Conservation (phyloP, 2,113 vertebrate genomes). For the Odocoileus hemionus region DNA sequence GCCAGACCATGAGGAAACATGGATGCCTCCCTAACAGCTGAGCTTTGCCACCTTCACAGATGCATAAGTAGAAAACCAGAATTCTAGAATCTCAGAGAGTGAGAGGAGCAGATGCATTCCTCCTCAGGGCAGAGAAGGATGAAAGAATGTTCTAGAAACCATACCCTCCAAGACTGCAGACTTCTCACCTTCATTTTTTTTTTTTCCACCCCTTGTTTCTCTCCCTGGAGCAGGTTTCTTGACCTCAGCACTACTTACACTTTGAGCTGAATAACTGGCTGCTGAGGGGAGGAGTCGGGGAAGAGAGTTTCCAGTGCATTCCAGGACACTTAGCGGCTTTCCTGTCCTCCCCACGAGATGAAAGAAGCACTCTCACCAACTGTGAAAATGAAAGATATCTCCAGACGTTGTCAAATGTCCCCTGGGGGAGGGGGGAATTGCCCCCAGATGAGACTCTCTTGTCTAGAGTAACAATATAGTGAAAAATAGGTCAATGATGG, state of each 20-base stretch:
- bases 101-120: neutral
- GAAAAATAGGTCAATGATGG: neutral
- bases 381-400: neutral
- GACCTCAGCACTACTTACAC: neutral
- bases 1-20: neutral
- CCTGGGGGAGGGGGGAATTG: accelerated
- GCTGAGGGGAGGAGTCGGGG: accelerated
- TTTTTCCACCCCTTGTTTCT: too few relatives aligned
- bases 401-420: too few relatives aligned
- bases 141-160: neutral
- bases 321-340: too few relatives aligned
- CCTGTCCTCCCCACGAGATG: accelerated
- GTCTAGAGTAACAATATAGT: neutral
- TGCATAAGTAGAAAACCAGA: neutral
- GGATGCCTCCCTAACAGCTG: neutral
- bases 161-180: accelerated
- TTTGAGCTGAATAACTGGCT: neutral
- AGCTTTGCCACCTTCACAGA: neutral
- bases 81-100: neutral
- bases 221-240: neutral
- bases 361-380: neutral
- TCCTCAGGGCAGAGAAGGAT: neutral
- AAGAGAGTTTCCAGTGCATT: neutral
- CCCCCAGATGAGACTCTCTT: neutral
- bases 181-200: neutral